These are phyloP conservation scores for Zelleria hepariella DNA, from an alignment of 2,888 invertebrate species.

Conservation along the genomic window DNA sequence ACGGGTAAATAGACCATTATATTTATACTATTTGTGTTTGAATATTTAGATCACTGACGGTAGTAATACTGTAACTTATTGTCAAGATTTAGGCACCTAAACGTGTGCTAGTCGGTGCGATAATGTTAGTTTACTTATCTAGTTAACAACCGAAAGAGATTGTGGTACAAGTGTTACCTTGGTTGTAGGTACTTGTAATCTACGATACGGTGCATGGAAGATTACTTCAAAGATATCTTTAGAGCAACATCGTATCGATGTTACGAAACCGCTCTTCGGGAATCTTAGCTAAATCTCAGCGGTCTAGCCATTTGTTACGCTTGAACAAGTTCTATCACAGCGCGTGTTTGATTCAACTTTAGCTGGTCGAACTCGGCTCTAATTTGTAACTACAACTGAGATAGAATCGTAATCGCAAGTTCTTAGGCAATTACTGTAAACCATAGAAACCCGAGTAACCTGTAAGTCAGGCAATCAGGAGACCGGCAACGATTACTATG, in stretches of 20 bases:
- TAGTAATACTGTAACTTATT: background rate
- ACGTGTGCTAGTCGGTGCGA: background rate
- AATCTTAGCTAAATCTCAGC: background rate
- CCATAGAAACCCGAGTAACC: background rate
- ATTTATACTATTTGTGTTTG: background rate
- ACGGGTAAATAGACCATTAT: constrained; percentile 21
- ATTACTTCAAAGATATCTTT: background rate
- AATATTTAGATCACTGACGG: background rate
- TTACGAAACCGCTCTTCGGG: background rate
- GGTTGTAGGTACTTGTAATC: background rate
- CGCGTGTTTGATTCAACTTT: background rate
- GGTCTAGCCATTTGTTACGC: background rate
- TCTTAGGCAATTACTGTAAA: background rate
- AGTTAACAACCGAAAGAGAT: background rate
- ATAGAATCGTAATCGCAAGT: background rate
- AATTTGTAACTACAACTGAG: background rate
- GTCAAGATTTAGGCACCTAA: background rate
- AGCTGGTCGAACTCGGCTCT: background rate
- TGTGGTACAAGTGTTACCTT: background rate
- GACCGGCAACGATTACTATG: background rate
- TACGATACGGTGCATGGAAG: background rate
- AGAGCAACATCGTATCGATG: background rate
- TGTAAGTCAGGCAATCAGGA: background rate
- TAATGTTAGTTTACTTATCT: background rate
- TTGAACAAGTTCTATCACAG: background rate